These are phyloP conservation scores for Pocillopora verrucosa DNA, from an alignment of 64 coral and sea anemone species.

Conservation along the genomic window DNA sequence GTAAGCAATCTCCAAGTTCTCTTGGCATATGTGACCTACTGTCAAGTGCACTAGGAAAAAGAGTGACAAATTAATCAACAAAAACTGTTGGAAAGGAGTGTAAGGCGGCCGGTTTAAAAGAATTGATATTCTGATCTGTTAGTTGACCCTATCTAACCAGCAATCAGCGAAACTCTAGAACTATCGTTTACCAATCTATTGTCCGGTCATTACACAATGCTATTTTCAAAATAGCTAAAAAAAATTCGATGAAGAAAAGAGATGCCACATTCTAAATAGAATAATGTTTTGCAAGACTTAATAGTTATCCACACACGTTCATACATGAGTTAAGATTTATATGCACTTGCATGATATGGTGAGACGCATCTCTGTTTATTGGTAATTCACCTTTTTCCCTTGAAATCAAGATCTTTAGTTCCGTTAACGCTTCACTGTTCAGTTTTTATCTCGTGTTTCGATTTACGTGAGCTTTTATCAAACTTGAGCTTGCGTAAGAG, in stretches of 20 bases:
- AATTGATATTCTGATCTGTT: no score
- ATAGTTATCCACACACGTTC: no score
- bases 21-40: neutral
- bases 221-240: no score
- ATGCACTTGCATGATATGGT: neutral
- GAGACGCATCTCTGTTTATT: neutral
- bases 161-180: no score
- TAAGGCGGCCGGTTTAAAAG: neutral
- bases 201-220: no score
- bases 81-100: neutral
- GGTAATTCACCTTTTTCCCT: slow-evolving; percentile 1
- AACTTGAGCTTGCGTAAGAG: neutral
- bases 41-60: neutral
- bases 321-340: no score
- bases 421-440: neutral
- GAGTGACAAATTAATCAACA: neutral
- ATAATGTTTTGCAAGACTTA: no score
- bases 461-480: neutral
- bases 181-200: no score
- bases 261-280: no score
- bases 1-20: neutral
- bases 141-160: no score
- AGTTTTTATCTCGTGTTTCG: neutral
- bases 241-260: no score
- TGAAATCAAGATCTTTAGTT: neutral